Evolutionary conservation across 2,888 invertebrate genomes (phyloP).

Genomic region (Vanessa cardui): DNA sequence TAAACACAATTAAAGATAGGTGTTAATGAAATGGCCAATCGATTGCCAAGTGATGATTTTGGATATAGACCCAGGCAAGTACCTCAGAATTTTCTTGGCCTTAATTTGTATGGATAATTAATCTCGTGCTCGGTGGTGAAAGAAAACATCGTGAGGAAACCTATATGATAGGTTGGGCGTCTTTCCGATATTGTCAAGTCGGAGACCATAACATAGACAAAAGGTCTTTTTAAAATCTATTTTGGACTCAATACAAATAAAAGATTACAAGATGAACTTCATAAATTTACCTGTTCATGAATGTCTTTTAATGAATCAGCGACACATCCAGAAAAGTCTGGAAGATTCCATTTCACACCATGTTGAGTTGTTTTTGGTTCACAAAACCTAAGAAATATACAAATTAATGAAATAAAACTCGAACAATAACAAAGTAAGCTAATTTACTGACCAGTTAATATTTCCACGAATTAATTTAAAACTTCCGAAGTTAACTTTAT

Average conservation of each 20-base stretch:
- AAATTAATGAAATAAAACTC: background rate
- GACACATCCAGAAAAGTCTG: slow-evolving; percentile 89
- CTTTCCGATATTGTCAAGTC: too few relatives aligned
- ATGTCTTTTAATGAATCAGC: slow-evolving; percentile 85
- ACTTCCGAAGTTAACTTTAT: slow-evolving; percentile 16
- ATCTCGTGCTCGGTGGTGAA: too few relatives aligned
- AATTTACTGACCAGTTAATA: slow-evolving; percentile 22
- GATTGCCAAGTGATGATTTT: background rate
- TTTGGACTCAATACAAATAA: too few relatives aligned
- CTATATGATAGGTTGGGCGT: too few relatives aligned
- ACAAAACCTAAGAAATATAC: slow-evolving; percentile 65
- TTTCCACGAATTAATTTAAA: slow-evolving; percentile 17
- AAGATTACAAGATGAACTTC: background rate
- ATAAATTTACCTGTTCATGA: slow-evolving; percentile 81
- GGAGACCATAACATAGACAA: too few relatives aligned
- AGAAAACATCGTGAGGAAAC: too few relatives aligned
- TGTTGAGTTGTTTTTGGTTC: slow-evolving; percentile 77
- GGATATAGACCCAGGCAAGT: too few relatives aligned
- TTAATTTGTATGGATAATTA: too few relatives aligned
- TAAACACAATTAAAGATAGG: background rate
- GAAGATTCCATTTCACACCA: slow-evolving; percentile 88
- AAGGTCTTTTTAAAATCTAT: too few relatives aligned
- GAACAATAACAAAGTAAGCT: slow-evolving; percentile 17
- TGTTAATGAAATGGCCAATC: too few relatives aligned
- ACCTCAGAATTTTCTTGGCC: too few relatives aligned